A percentile compares a stretch with the other conserved stretches of the same genome.
phyloP scores from a whole-genome alignment of 2,797 vertebrate species.

The Takifugu rubripes region DNA sequence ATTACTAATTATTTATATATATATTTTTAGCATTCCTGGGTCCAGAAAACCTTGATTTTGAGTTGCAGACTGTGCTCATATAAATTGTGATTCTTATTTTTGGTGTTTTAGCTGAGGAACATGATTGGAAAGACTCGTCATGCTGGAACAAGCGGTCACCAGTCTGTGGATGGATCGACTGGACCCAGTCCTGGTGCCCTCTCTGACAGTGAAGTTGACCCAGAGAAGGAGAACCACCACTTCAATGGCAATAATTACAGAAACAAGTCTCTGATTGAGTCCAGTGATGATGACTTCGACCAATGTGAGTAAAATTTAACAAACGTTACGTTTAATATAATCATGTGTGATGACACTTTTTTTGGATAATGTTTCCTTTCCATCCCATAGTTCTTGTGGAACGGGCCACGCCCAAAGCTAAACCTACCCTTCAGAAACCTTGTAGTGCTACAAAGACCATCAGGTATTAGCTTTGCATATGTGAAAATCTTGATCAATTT shows the following conservation, averaged over 20 bases:
- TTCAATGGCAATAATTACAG: conserved; percentile 25
- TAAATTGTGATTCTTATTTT: not conserved
- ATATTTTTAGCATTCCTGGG: no score
- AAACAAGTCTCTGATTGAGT: conserved; percentile 46
- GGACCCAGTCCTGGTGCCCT: not conserved
- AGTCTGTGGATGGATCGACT: not conserved
- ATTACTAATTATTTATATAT: no score
- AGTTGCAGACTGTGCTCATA: no score
- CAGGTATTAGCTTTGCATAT: conserved; percentile 28
- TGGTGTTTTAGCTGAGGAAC: conserved; percentile 47
- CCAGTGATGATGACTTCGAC: conserved; percentile 80
- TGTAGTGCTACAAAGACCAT: conserved; percentile 37
- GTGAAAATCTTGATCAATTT: not conserved
- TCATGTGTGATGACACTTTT: not conserved
- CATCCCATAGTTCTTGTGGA: conserved; percentile 52
- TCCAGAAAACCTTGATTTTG: no score
- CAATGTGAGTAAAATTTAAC: conserved; percentile 53
- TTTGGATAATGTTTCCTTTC: not conserved
- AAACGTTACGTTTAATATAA: not conserved
- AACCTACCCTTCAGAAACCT: conserved; percentile 28
- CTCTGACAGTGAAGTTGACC: conserved; percentile 42
- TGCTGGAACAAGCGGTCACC: conserved; percentile 27
- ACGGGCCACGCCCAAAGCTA: conserved; percentile 53
- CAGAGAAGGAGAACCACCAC: conserved; percentile 65
- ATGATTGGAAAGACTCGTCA: conserved; percentile 56